Percentiles rank a stretch among this genome's conserved stretches.
Evolutionary conservation across 2,888 invertebrate species (phyloP).

Genomic region (Boloria euphrosyne): DNA sequence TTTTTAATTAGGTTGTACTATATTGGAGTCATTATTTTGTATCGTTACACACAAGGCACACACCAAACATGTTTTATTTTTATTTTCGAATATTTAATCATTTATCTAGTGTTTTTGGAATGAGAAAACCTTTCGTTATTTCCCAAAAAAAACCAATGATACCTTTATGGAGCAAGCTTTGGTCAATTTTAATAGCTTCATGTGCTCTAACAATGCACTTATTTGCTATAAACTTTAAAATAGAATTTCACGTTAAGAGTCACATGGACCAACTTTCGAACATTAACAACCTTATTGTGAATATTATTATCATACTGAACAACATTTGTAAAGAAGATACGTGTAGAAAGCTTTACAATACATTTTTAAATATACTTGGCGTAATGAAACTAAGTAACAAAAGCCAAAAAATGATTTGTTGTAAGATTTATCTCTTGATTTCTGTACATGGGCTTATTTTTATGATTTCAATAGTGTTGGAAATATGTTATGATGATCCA

Average conservation of each 20-base stretch:
- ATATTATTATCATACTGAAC: constrained; percentile 43
- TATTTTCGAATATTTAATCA: constrained; percentile 48
- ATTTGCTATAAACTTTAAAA: constrained; percentile 37
- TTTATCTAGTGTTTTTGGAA: constrained; percentile 47
- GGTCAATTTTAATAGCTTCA: constrained; percentile 45
- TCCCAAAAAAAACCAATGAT: constrained; percentile 19
- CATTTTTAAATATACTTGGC: constrained; percentile 41
- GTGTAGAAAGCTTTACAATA: constrained; percentile 46
- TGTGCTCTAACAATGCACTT: constrained; percentile 39
- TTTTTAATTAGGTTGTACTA: not conserved
- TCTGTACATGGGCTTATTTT: constrained; percentile 42
- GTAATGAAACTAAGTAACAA: constrained; percentile 43
- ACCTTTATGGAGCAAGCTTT: constrained; percentile 41
- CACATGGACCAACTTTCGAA: constrained; percentile 47
- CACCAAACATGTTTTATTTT: constrained; percentile 49
- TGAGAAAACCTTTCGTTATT: constrained; percentile 48
- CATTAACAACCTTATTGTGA: constrained; percentile 49
- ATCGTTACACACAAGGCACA: not conserved
- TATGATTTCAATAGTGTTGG: constrained; percentile 45
- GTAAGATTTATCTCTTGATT: constrained; percentile 54
- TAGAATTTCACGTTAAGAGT: constrained; percentile 42
- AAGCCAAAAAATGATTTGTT: constrained; percentile 46
- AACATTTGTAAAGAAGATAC: constrained; percentile 43
- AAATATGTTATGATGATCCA: constrained; percentile 45
- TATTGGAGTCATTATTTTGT: not conserved